Evolutionary conservation across 1,140 invertebrate genomes (phyloP).

Genomic region (Megathymus violae): DNA sequence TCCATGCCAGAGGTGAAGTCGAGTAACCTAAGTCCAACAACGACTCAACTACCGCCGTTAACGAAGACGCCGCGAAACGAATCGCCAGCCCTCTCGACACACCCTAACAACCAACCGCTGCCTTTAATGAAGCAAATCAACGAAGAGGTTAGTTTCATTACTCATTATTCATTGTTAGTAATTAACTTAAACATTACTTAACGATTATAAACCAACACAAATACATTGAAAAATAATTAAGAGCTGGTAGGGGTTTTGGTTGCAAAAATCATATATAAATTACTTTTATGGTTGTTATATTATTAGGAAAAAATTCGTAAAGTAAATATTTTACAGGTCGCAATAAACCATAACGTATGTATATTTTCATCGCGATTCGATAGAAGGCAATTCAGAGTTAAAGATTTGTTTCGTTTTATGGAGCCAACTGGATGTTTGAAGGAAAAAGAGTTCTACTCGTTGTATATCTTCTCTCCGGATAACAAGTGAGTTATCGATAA

Average conservation of each 20-base stretch:
- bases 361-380: conserved; percentile 71
- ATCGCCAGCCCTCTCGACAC: conserved; percentile 42
- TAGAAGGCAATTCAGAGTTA: conserved; percentile 75
- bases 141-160: conserved; percentile 70
- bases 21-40: conserved; percentile 56
- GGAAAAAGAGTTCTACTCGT: conserved; percentile 92
- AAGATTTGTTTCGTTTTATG: conserved; percentile 87
- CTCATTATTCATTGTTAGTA: too few relatives aligned
- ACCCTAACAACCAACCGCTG: conserved; percentile 62
- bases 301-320: too few relatives aligned
- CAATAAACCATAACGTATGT: conserved; percentile 71
- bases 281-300: too few relatives aligned
- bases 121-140: conserved; percentile 75
- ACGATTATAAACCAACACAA: too few relatives aligned
- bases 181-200: too few relatives aligned
- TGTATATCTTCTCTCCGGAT: conserved; percentile 93
- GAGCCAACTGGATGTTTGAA: conserved; percentile 92
- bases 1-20: conserved; percentile 70
- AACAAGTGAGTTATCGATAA: conserved; percentile 87
- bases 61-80: conserved; percentile 40
- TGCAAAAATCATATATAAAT: too few relatives aligned
- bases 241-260: too few relatives aligned
- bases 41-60: conserved; percentile 35
- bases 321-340: conserved; percentile 68
- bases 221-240: too few relatives aligned